Percentiles rank a stretch among this genome's conserved stretches.
These are phyloP conservation scores for Bombus cullumanus DNA, from an alignment of 1,140 invertebrate genomes.

Conservation along the genomic window DNA sequence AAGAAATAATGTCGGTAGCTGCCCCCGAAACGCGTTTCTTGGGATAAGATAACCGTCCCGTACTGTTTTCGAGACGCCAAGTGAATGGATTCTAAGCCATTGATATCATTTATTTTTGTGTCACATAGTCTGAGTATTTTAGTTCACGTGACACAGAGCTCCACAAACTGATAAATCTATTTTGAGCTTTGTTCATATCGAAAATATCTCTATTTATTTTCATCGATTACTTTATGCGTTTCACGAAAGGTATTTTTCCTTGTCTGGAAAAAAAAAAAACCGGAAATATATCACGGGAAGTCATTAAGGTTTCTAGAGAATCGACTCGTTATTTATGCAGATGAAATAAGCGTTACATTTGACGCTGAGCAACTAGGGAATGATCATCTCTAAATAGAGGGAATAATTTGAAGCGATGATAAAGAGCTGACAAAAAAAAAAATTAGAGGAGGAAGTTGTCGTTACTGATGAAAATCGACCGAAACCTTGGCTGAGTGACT, in stretches of 20 bases:
- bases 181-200: no score
- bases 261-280: no score
- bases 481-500: constrained; percentile 73
- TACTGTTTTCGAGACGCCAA: neutral
- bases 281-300: neutral
- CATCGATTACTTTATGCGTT: no score
- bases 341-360: neutral
- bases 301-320: neutral
- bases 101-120: neutral
- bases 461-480: constrained; percentile 29
- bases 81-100: constrained; percentile 2
- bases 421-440: neutral
- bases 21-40: neutral
- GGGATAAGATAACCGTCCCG: constrained; percentile 42
- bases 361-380: neutral
- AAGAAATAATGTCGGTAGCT: neutral
- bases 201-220: no score
- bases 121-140: neutral
- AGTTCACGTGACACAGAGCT: neutral
- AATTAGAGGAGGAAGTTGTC: constrained; percentile 23
- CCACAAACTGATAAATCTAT: no score
- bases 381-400: neutral
- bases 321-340: neutral
- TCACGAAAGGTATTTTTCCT: no score
- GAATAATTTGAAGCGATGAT: no score